Evolutionary conservation across 2,797 vertebrate species (phyloP).

Genomic region (Melanotaenia boesemani): DNA sequence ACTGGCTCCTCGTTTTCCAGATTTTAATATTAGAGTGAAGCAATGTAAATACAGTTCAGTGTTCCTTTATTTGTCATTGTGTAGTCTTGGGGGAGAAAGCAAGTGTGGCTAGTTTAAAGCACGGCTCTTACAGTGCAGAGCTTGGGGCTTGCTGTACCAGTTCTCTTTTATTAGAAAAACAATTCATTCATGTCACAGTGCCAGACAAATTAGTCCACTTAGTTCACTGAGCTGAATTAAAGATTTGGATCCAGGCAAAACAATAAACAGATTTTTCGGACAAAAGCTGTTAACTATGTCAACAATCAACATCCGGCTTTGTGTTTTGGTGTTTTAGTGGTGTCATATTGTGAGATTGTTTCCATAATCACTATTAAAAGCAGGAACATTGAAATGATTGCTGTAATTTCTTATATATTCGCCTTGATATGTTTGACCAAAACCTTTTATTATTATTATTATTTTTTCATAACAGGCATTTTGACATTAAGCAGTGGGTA

Average conservation of each 20-base stretch:
- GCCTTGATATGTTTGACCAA: no score
- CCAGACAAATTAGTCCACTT: background rate
- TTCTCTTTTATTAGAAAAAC: background rate
- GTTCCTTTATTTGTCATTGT: background rate
- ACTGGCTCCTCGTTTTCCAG: background rate
- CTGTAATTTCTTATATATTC: background rate
- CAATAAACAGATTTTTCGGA: background rate
- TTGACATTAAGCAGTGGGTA: background rate
- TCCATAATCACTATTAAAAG: no score
- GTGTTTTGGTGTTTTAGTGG: background rate
- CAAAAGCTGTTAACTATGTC: background rate
- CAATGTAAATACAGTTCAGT: background rate
- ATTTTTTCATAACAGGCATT: no score
- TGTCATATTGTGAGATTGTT: no score
- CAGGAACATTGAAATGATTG: no score
- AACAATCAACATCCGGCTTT: background rate
- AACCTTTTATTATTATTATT: no score
- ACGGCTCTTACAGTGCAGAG: background rate
- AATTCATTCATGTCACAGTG: background rate
- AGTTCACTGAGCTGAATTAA: background rate
- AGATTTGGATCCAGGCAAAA: background rate
- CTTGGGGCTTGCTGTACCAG: background rate
- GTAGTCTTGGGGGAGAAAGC: background rate
- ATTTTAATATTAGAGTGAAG: background rate
- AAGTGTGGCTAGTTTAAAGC: background rate